Conservation (phyloP, 2,797 vertebrate genomes). For the Gymnopithys bicolor region DNA sequence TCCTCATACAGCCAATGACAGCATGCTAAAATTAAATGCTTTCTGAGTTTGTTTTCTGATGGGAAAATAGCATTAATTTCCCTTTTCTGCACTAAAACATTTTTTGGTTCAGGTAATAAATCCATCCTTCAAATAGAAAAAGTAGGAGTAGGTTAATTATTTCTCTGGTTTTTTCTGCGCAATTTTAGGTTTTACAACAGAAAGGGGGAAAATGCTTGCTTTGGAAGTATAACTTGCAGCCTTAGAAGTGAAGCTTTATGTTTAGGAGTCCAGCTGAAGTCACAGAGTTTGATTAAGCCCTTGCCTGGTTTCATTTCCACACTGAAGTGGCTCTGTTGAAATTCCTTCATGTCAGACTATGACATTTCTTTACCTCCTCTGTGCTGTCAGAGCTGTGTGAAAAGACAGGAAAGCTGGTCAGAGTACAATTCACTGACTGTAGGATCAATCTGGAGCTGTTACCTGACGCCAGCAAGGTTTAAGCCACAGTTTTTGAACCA, state of each 20-base stretch:
- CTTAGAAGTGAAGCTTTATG: background rate
- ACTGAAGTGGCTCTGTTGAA: background rate
- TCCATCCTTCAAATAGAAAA: background rate
- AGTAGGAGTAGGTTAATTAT: background rate
- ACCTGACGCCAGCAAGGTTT: background rate
- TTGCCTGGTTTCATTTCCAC: background rate
- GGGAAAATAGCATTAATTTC: background rate
- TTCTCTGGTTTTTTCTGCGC: background rate
- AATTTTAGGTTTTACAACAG: background rate
- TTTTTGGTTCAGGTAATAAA: background rate
- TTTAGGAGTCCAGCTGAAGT: background rate
- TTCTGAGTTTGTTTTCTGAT: background rate
- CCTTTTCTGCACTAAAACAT: background rate
- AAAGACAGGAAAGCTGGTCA: background rate
- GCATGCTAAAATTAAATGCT: background rate
- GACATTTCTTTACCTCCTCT: rapidly evolving
- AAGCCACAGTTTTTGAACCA: background rate
- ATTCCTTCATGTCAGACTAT: background rate
- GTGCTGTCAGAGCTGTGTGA: background rate
- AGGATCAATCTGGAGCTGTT: background rate
- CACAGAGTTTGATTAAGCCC: background rate
- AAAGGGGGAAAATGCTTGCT: background rate
- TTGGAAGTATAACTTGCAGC: background rate
- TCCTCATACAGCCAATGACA: background rate
- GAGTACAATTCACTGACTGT: background rate